Percentiles rank a stretch among this genome's conserved stretches.
Evolutionary conservation across 2,797 vertebrate species (phyloP).

Genomic region (Apodemus agrarius): DNA sequence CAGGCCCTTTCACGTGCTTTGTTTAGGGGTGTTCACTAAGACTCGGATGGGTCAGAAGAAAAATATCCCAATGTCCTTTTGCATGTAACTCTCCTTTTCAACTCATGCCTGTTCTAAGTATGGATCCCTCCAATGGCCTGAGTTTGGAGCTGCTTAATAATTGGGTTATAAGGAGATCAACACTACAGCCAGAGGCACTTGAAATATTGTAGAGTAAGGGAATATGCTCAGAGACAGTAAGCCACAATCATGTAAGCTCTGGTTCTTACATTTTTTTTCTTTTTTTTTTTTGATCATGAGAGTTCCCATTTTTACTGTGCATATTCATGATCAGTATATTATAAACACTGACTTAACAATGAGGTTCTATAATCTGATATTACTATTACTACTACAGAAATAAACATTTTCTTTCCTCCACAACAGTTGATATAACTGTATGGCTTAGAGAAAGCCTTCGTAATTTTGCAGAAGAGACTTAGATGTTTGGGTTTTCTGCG

Average conservation of each 20-base stretch:
- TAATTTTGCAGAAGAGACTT: too few species aligned
- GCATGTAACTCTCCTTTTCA: background rate
- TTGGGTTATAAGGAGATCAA: constrained; percentile 5
- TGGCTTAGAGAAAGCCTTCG: too few species aligned
- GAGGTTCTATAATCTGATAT: too few species aligned
- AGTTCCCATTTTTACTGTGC: background rate
- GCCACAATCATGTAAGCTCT: background rate
- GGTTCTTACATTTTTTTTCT: too few species aligned
- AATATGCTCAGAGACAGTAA: background rate
- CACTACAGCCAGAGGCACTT: background rate
- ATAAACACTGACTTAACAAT: too few species aligned
- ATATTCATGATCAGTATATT: too few species aligned
- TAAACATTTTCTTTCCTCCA: too few species aligned
- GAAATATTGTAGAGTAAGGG: background rate
- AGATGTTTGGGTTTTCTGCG: too few species aligned
- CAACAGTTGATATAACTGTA: too few species aligned
- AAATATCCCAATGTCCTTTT: constrained; percentile 2
- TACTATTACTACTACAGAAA: too few species aligned
- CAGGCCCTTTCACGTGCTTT: background rate
- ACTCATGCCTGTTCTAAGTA: background rate
- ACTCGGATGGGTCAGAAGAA: background rate
- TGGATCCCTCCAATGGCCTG: background rate
- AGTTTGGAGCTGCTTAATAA: constrained; percentile 28
- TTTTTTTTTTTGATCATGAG: background rate
- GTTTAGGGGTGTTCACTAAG: constrained; percentile 24